Evolutionary conservation across 2,113 vertebrate species (phyloP).

Genomic region (Larimichthys crocea): DNA sequence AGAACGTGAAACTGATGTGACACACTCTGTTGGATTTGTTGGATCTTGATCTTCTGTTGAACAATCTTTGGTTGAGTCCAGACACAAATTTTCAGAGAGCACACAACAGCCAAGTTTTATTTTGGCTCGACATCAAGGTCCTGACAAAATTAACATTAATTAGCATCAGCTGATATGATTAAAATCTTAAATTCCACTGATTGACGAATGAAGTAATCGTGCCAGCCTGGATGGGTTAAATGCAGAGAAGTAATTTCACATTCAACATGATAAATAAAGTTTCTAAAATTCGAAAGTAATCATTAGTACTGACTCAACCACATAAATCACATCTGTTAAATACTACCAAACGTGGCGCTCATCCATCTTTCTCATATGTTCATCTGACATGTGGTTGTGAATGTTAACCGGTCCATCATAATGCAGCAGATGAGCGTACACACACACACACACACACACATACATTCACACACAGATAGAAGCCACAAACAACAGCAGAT

Average conservation of each 20-base stretch:
- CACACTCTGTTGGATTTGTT: too few relatives aligned
- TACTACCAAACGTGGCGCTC: not conserved
- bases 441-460: not conserved
- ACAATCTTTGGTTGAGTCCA: too few relatives aligned
- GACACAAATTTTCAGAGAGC: not conserved
- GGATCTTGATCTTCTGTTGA: too few relatives aligned
- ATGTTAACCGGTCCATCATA: slow-evolving; percentile 2
- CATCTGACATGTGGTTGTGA: slow-evolving; percentile 8
- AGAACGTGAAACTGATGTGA: too few relatives aligned
- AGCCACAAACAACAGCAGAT: slow-evolving; percentile 14
- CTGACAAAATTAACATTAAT: not conserved
- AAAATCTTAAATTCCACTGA: not conserved
- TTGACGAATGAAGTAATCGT: not conserved
- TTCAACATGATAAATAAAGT: too few relatives aligned
- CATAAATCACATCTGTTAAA: slow-evolving; percentile 1
- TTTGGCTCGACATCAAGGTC: too few relatives aligned
- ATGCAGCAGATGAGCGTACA: slow-evolving; percentile 5
- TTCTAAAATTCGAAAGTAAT: not conserved
- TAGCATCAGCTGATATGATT: not conserved
- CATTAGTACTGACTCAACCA: not conserved
- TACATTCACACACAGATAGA: not conserved
- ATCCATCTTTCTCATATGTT: not conserved
- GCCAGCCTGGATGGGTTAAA: too few relatives aligned
- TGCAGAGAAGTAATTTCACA: too few relatives aligned
- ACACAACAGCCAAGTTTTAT: not conserved